Percentiles rank a stretch among this genome's conserved stretches.
Evolutionary conservation across 2,888 invertebrate genomes (phyloP).

Genomic region (Andrena camellia): DNA sequence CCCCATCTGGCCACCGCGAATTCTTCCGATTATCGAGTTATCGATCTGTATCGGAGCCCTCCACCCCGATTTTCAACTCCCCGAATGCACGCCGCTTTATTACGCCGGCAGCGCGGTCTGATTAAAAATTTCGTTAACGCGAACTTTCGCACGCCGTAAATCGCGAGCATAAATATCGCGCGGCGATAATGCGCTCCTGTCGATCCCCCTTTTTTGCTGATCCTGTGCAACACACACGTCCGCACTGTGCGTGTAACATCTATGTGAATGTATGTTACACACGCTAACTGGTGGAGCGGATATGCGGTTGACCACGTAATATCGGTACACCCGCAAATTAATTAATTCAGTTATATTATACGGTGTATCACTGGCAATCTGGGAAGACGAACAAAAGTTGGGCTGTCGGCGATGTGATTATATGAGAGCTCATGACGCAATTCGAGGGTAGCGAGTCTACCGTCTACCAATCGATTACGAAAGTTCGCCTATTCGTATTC

Average conservation of each 20-base stretch:
- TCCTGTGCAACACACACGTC: background rate
- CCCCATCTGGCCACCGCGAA: background rate
- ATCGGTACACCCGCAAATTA: constrained; percentile 55
- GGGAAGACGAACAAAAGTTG: constrained; percentile 11
- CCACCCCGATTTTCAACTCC: background rate
- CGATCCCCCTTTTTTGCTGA: background rate
- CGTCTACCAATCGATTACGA: no score
- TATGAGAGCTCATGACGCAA: no score
- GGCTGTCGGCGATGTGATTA: background rate
- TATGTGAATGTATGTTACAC: background rate
- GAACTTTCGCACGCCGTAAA: background rate
- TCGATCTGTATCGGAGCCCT: background rate
- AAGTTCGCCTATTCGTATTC: no score
- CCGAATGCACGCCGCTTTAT: background rate
- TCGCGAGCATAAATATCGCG: background rate
- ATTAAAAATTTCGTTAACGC: constrained; percentile 15
- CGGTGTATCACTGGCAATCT: constrained; percentile 12
- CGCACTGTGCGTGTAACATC: background rate
- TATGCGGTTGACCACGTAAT: constrained; percentile 40
- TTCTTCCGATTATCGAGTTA: background rate
- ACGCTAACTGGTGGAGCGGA: constrained; percentile 7
- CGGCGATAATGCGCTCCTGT: background rate
- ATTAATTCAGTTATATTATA: constrained; percentile 58
- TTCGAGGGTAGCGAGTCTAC: no score
- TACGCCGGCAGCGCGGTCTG: background rate